These are phyloP conservation scores for Leguminivora glycinivorella DNA, from an alignment of 1,140 invertebrate species.

Conservation along the genomic window DNA sequence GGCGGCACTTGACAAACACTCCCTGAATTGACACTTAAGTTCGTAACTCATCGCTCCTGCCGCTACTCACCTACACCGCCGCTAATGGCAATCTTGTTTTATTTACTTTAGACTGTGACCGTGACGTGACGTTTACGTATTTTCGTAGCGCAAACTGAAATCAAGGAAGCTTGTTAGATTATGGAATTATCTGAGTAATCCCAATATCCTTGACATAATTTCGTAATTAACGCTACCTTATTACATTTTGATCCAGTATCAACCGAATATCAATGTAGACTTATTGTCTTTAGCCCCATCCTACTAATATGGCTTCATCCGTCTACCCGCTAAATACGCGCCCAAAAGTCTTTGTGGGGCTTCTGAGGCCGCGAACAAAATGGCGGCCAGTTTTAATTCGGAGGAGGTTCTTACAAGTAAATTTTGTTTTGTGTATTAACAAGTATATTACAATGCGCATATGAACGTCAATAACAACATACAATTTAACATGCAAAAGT, in stretches of 20 bases:
- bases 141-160: not conserved
- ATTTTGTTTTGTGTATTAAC: too few relatives aligned
- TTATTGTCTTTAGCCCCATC: conserved; percentile 35
- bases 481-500: too few relatives aligned
- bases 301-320: conserved; percentile 57
- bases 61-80: conserved; percentile 32
- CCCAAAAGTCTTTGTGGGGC: conserved; percentile 57
- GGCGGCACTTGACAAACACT: conserved; percentile 54
- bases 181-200: conserved; percentile 16
- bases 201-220: conserved; percentile 16
- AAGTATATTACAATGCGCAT: not conserved
- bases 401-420: conserved; percentile 35
- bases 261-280: conserved; percentile 23
- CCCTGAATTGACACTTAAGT: conserved; percentile 64
- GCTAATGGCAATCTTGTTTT: conserved; percentile 41
- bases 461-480: too few relatives aligned
- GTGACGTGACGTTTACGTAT: conserved; percentile 5
- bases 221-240: conserved; percentile 7
- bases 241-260: conserved; percentile 10
- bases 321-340: conserved; percentile 53
- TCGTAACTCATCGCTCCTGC: conserved; percentile 53
- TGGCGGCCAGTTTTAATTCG: conserved; percentile 61
- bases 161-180: not conserved
- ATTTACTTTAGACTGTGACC: conserved; percentile 31
- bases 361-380: conserved; percentile 64